These are phyloP conservation scores for Malaclemys terrapin DNA, from an alignment of 2,113 vertebrate genomes.

Conservation along the genomic window DNA sequence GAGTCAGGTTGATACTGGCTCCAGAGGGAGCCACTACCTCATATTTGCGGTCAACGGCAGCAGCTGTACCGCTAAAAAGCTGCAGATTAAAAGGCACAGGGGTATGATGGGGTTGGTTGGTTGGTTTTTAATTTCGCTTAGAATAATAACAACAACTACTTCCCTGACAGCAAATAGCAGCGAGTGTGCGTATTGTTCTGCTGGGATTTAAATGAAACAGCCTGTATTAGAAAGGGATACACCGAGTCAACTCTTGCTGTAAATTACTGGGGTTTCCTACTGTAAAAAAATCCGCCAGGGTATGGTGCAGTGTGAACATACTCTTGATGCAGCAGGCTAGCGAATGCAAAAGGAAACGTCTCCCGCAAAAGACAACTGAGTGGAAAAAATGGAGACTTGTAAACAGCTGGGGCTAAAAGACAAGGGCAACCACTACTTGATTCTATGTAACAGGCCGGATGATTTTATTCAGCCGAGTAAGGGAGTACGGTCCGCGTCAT, in stretches of 20 bases:
- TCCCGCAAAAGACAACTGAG: neutral
- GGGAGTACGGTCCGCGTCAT: neutral
- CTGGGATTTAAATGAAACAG: slow-evolving; percentile 9
- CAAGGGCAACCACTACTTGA: neutral
- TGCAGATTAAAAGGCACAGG: neutral
- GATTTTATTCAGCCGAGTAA: neutral
- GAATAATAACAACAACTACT: neutral
- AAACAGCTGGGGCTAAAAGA: neutral
- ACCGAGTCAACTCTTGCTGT: neutral
- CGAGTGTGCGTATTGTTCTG: accelerated
- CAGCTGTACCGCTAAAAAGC: neutral
- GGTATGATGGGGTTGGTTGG: accelerated
- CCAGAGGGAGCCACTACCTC: slow-evolving; percentile 73
- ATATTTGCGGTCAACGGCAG: slow-evolving; percentile 32
- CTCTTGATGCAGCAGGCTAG: neutral
- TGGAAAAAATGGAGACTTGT: neutral
- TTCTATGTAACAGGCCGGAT: neutral
- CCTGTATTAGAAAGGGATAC: neutral
- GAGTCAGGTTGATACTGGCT: slow-evolving; percentile 35
- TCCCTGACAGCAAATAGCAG: neutral
- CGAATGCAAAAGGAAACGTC: neutral
- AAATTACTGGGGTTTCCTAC: neutral
- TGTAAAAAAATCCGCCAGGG: neutral
- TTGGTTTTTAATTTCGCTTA: neutral
- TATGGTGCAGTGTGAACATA: neutral